These are phyloP conservation scores for Sciurus niger DNA, from an alignment of 2,113 vertebrate genomes.

Conservation along the genomic window DNA sequence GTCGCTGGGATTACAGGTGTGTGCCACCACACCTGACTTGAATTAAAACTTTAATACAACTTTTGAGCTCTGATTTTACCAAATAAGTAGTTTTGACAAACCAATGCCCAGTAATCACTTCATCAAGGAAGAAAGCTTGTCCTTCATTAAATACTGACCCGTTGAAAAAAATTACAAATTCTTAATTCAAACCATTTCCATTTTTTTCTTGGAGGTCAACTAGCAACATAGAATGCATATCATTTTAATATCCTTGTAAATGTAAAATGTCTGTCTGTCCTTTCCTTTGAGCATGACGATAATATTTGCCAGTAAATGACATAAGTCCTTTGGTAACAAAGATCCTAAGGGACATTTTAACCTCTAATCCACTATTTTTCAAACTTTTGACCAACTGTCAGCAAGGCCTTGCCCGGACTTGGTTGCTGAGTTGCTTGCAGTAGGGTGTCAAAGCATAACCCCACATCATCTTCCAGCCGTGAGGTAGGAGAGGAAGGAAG, in stretches of 20 bases:
- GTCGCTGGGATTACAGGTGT: no score
- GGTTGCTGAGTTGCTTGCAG: neutral
- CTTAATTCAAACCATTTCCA: conserved; percentile 56
- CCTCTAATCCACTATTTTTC: conserved; percentile 1
- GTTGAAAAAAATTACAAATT: conserved; percentile 7
- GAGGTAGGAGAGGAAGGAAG: rapidly evolving
- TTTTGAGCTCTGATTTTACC: neutral
- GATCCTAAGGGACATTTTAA: neutral
- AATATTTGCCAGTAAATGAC: neutral
- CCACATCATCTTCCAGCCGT: neutral
- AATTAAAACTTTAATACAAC: conserved; percentile 38
- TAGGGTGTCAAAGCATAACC: neutral
- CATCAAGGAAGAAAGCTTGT: neutral
- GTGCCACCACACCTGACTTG: no score
- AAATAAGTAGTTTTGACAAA: conserved; percentile 65
- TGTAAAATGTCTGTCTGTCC: neutral
- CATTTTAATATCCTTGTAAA: neutral
- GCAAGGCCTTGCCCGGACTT: neutral
- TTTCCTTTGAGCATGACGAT: neutral
- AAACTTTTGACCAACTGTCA: neutral
- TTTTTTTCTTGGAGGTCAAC: neutral
- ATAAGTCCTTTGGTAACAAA: neutral
- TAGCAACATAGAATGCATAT: neutral
- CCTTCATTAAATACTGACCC: neutral
- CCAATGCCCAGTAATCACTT: neutral